phyloP scores from a whole-genome alignment of 2,797 vertebrate species.

The Phoeniculus purpureus region DNA sequence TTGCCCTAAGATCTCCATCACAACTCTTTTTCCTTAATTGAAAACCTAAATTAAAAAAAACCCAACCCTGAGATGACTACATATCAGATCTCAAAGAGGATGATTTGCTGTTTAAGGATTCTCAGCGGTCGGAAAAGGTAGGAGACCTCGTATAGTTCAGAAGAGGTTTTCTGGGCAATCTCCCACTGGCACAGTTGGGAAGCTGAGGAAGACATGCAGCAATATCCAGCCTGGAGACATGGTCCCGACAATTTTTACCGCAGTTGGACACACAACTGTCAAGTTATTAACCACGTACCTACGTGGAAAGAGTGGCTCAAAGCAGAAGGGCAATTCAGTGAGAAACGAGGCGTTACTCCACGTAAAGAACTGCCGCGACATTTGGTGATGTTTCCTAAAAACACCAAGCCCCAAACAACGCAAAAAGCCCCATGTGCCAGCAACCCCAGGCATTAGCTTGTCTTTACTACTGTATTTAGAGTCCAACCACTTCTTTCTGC shows the following conservation, averaged over 20 bases:
- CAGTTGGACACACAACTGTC: background rate
- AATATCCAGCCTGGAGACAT: background rate
- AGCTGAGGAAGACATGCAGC: background rate
- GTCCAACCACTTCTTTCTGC: background rate
- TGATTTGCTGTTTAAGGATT: background rate
- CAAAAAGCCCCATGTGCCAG: background rate
- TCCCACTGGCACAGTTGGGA: background rate
- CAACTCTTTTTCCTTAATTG: background rate
- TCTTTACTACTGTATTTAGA: background rate
- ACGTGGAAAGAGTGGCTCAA: background rate
- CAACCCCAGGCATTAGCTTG: background rate
- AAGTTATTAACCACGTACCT: fast-evolving
- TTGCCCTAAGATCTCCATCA: background rate
- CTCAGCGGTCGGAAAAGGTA: background rate
- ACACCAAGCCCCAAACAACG: background rate
- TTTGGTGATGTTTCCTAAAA: background rate
- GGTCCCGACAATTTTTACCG: background rate
- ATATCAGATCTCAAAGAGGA: background rate
- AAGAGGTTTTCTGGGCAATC: background rate
- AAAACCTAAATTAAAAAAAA: background rate
- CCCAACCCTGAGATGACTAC: background rate
- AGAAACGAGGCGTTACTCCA: background rate
- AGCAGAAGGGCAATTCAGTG: background rate
- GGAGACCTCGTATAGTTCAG: background rate
- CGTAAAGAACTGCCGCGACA: background rate